Evolutionary conservation across 2,113 vertebrate genomes (phyloP).

Genomic region (Neopipo cinnamomea): DNA sequence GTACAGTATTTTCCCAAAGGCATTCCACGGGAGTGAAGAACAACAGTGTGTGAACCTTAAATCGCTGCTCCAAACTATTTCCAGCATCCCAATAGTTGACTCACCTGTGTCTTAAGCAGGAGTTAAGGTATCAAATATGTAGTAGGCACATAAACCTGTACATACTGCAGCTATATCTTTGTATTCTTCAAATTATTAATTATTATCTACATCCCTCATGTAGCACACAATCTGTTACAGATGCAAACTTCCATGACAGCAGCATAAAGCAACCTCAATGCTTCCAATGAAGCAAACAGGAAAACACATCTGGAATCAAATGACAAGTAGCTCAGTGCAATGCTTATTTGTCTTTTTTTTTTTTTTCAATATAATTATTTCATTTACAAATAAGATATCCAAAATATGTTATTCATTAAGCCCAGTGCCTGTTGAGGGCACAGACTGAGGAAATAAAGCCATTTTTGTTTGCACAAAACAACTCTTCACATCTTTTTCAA

Average conservation of each 20-base stretch:
- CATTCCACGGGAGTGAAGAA: neutral
- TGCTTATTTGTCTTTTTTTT: neutral
- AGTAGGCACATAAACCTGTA: neutral
- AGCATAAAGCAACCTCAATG: neutral
- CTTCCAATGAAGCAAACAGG: neutral
- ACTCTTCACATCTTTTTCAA: neutral
- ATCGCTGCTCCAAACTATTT: neutral
- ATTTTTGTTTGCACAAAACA: neutral
- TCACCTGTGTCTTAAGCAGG: neutral
- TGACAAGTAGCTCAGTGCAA: neutral
- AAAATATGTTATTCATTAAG: neutral
- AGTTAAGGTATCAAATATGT: neutral
- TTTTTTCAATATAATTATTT: neutral
- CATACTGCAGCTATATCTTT: neutral
- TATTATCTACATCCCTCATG: neutral
- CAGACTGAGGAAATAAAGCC: neutral
- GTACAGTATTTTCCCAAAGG: neutral
- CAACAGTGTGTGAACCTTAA: neutral
- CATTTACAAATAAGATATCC: neutral
- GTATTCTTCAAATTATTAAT: neutral
- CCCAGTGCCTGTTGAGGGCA: neutral
- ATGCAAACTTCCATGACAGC: neutral
- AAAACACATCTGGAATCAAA: neutral
- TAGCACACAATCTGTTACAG: neutral
- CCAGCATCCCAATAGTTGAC: neutral